phyloP scores from a whole-genome alignment of 1,140 invertebrate genomes.

The Laupala kohalensis region DNA sequence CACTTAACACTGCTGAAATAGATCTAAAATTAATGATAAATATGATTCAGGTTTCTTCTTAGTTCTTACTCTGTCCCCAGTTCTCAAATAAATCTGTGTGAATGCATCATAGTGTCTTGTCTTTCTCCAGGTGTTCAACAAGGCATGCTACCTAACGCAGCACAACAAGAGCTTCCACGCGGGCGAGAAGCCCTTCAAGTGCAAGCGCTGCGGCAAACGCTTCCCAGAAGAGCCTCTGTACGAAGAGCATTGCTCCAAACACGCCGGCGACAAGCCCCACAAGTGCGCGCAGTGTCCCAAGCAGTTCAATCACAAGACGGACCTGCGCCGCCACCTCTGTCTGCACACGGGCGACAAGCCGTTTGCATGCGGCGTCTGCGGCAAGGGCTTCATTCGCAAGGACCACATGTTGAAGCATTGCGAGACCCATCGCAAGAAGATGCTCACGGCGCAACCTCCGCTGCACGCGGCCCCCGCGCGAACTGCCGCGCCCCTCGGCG shows the following conservation, averaged over 20 bases:
- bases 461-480: neutral
- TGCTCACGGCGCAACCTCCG: neutral
- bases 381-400: conserved; percentile 83
- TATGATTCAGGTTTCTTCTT: too few species aligned
- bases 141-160: conserved; percentile 75
- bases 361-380: conserved; percentile 64
- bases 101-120: too few species aligned
- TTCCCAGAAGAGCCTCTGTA: conserved; percentile 50
- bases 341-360: conserved; percentile 73
- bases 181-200: conserved; percentile 75
- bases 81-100: too few species aligned
- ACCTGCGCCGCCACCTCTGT: conserved; percentile 75
- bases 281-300: conserved; percentile 80
- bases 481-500: neutral
- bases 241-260: conserved; percentile 56
- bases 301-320: conserved; percentile 83
- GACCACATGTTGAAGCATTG: conserved; percentile 91
- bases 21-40: too few species aligned
- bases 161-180: conserved; percentile 81
- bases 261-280: conserved; percentile 73
- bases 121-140: conserved; percentile 62
- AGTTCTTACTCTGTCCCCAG: too few species aligned
- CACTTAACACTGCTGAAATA: too few species aligned
- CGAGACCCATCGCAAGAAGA: conserved; percentile 60
- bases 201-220: conserved; percentile 67